Base-by-base conservation (phyloP, 2,888 invertebrate species). In the Andricus quercusramuli region DNA sequence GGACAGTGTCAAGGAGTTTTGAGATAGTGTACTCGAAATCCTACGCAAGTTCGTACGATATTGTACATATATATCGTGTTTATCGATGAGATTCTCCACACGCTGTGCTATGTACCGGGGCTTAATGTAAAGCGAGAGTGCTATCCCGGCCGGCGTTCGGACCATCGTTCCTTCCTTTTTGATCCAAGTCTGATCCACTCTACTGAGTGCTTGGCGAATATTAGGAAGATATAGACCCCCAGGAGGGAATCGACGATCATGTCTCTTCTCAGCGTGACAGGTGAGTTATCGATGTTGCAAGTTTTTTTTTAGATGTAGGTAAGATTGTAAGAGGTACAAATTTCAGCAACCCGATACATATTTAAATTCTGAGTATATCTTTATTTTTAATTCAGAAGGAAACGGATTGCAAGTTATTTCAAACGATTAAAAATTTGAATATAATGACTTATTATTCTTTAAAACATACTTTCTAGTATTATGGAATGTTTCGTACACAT, bases 231-330 rank as follows among this genome's bases (percentile, higher is more conserved):
- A 37, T 37, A 51, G 20, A 74, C 8, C 47, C 56, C 15, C n/a
- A 56, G 29, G n/a, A 37, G 32, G n/a, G 37, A 74, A 74, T 74
- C 51, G 56, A 74, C n/a, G 56, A 74, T 74, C 74, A 74, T 74
- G 74, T 74, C 74, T 74, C 74, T 74, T 74, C 74, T 74, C 56
- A 74, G 74, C 74, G 74, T 74, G 56, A 74, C 74, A 74, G 74
- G 74, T 74, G 20, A 74, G 56, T 13, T 56, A 74, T 74, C 56
- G 74, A 74, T 74, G 8, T 29, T 17, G 25, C 32, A n/a, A 32
- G 22, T 29, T 68, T 68, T 15, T 67, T 37, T 51, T 70, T 47
- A 20, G n/a, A 25, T 51, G 2, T 29, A 17, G 6, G n/a, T 37
- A n/a, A 37, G n/a, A 20, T 66, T 66, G 11, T 32, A 9, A 37